Evolutionary conservation across 2,797 vertebrate species (phyloP), one percentile per base, ranked within the genome.

Genomic region (Gallinago nigripennis): DNA sequence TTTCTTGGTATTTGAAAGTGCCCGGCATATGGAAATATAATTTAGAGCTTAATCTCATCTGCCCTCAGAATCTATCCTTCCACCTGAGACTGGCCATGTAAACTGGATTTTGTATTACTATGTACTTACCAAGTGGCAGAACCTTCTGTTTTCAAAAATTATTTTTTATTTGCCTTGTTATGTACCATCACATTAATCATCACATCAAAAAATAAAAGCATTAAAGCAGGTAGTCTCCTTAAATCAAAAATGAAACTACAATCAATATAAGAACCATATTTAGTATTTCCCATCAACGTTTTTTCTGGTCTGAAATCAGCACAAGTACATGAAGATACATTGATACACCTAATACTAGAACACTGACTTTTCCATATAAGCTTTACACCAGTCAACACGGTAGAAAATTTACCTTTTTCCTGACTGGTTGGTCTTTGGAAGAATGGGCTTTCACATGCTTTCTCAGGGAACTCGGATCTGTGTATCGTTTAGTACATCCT

Each of bases 371-470:
- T 90, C 35, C 30, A 54, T 30, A 79, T 33, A 46, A 86, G 80
- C 56, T 76, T 64, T 85, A 87, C 30, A 60, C 3, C 31, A 16
- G 56, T 33, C 43, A 78, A 56, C 30, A 85, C 1, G 20, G 56
- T 54, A 68, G 68, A 61, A 95, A 91, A 92, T 71, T 97, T 98
- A 99, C 99, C 99, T 99, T 99, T 98, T 99, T 99, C 86, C 99
- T 98, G 86, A 98, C 98, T 96, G 99, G 98, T 45, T 98, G 98
- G 86, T 99, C 99, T 98, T 98, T 99, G 86, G 97, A 98, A 45
- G 99, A 99, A 97, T 99, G 99, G 35, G 99, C 99, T 96, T 99
- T 99, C 95, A 99, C 98, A 6, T 99, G 99, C 94, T 99, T 99
- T 97, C 99, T 98, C 93, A 99, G 96, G 78, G 99, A 99, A 97